A percentile compares a stretch with the other conserved stretches of the same genome.
These are phyloP conservation scores for Scophthalmus maximus DNA, from an alignment of 2,113 vertebrate species.

Conservation along the genomic window DNA sequence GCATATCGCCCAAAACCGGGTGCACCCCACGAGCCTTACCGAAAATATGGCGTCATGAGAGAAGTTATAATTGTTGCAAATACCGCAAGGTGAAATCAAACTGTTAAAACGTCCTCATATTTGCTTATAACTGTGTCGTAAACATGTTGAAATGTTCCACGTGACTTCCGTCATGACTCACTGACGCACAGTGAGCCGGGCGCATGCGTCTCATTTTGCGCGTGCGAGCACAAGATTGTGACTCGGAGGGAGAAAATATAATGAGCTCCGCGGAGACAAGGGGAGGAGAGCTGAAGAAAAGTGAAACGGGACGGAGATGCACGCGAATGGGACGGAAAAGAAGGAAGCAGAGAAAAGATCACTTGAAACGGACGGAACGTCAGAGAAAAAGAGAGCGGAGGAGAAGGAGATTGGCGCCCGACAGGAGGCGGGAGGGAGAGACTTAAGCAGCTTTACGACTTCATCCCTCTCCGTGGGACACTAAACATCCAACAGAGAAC, in stretches of 20 bases:
- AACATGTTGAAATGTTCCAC: no score
- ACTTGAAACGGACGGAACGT: neutral
- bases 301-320: neutral
- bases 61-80: neutral
- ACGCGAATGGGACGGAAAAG: neutral
- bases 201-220: neutral
- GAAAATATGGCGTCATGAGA: neutral
- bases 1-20: neutral
- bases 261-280: neutral
- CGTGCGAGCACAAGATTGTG: neutral
- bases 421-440: neutral
- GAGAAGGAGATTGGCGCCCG: neutral
- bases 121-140: no score
- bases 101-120: neutral
- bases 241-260: neutral
- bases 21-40: neutral
- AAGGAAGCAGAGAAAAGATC: neutral
- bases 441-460: slow-evolving; percentile 48
- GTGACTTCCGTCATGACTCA: no score
- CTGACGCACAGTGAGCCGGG: no score
- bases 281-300: neutral
- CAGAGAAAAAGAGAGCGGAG: neutral
- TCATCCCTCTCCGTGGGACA: slow-evolving; percentile 43
- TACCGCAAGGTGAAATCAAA: neutral
- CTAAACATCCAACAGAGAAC: slow-evolving; percentile 43